These are phyloP conservation scores for Carettochelys insculpta DNA, from an alignment of 2,113 vertebrate species.

Conservation along the genomic window DNA sequence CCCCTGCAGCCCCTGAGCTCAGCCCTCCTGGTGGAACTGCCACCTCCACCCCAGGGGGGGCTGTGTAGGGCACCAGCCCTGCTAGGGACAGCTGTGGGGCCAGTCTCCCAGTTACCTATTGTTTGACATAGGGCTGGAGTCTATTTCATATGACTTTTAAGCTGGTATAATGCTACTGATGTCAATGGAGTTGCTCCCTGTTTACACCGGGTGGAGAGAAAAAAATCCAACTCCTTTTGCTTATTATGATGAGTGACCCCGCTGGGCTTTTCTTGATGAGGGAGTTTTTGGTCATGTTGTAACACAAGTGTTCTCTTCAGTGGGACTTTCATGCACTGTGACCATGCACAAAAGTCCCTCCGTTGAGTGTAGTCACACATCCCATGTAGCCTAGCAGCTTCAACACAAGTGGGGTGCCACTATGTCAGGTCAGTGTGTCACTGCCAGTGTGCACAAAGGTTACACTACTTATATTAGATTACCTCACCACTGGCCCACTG, in stretches of 20 bases:
- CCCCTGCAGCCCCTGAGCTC: no score
- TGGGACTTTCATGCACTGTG: constrained; percentile 5
- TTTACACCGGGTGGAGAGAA: neutral
- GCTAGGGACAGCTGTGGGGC: no score
- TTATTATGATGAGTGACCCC: constrained; percentile 54
- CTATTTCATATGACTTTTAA: neutral
- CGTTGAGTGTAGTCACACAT: neutral
- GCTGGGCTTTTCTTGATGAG: constrained; percentile 43
- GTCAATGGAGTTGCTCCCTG: neutral
- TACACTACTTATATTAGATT: neutral
- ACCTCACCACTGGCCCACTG: neutral
- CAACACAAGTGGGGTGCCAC: neutral
- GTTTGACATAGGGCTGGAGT: neutral
- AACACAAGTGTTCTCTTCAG: constrained; percentile 10
- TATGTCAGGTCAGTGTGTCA: neutral
- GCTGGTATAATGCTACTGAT: neutral
- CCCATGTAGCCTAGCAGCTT: neutral
- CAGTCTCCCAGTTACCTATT: neutral
- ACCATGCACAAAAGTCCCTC: neutral
- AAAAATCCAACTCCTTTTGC: constrained; percentile 44
- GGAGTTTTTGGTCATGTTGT: neutral
- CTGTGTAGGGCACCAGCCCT: no score
- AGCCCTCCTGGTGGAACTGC: no score
- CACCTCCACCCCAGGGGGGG: no score
- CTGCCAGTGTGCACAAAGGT: neutral